Conservation (phyloP, 53 echinoderm and acorn worm species). For the Patiria pectinifera region DNA sequence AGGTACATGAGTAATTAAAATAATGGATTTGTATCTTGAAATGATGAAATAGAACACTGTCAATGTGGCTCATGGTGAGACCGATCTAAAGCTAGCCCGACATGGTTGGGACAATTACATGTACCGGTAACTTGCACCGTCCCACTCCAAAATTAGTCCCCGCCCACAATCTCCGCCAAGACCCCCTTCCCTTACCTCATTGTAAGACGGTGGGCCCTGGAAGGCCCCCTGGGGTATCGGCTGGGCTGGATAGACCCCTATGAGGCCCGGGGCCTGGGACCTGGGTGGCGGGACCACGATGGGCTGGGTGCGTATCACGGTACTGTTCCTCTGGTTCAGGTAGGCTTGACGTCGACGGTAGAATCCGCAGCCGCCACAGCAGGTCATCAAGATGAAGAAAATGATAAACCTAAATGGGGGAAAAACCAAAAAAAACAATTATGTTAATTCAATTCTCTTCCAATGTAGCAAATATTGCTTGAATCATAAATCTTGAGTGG, state of each 20-base stretch:
- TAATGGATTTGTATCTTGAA: too few species aligned
- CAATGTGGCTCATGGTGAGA: too few species aligned
- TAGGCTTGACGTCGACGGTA: slow-evolving; percentile 84
- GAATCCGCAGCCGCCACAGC: slow-evolving; percentile 91
- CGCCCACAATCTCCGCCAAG: not conserved
- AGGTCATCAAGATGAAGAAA: slow-evolving; percentile 94
- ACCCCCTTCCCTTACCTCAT: slow-evolving; percentile 70
- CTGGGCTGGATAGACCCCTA: slow-evolving; percentile 42
- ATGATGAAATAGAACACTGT: too few species aligned
- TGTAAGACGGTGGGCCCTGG: slow-evolving; percentile 85
- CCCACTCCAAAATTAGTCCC: not conserved
- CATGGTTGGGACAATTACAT: too few species aligned
- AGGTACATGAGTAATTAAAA: too few species aligned
- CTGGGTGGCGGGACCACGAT: slow-evolving; percentile 27
- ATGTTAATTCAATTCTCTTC: not conserved
- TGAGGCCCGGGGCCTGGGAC: not conserved
- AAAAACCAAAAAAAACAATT: not conserved
- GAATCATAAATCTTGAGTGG: too few species aligned
- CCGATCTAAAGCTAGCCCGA: too few species aligned
- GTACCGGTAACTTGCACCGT: too few species aligned
- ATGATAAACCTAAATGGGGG: slow-evolving; percentile 78
- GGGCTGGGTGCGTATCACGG: slow-evolving; percentile 20
- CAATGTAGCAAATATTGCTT: not conserved
- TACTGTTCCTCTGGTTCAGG: slow-evolving; percentile 63
- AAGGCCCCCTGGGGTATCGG: slow-evolving; percentile 61